Percentiles rank a stretch among this genome's conserved stretches.
phyloP scores from a whole-genome alignment of 2,113 vertebrate species.

The Perca flavescens region DNA sequence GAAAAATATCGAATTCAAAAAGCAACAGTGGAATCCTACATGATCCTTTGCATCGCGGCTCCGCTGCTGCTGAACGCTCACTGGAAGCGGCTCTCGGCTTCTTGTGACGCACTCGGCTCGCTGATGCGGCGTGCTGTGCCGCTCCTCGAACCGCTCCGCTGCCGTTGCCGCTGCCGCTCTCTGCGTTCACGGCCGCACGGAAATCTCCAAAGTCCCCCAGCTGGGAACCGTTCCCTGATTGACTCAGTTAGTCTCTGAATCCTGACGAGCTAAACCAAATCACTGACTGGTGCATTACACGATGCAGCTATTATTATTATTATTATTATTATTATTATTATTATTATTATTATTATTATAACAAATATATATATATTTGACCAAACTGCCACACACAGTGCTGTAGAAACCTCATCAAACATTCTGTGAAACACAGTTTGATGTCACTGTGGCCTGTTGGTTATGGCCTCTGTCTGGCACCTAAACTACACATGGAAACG shows the following conservation, averaged over 20 bases:
- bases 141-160: slow-evolving; percentile 61
- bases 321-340: no score
- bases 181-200: slow-evolving; percentile 49
- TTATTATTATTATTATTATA: no score
- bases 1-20: slow-evolving; percentile 35
- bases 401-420: no score
- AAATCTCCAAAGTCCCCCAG: background rate
- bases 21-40: slow-evolving; percentile 68
- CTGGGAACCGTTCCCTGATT: background rate
- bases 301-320: no score
- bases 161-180: slow-evolving; percentile 45
- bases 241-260: no score
- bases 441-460: no score
- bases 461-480: no score
- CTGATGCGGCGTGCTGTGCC: slow-evolving; percentile 69
- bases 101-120: slow-evolving; percentile 39
- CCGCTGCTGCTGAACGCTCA: background rate
- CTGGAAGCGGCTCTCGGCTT: background rate
- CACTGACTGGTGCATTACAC: no score
- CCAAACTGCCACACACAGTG: no score
- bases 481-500: background rate
- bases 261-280: no score
- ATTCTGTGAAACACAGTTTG: no score
- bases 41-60: slow-evolving; percentile 64
- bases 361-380: no score